phyloP scores from a whole-genome alignment of 2,113 vertebrate genomes.

The Hylia prasina region DNA sequence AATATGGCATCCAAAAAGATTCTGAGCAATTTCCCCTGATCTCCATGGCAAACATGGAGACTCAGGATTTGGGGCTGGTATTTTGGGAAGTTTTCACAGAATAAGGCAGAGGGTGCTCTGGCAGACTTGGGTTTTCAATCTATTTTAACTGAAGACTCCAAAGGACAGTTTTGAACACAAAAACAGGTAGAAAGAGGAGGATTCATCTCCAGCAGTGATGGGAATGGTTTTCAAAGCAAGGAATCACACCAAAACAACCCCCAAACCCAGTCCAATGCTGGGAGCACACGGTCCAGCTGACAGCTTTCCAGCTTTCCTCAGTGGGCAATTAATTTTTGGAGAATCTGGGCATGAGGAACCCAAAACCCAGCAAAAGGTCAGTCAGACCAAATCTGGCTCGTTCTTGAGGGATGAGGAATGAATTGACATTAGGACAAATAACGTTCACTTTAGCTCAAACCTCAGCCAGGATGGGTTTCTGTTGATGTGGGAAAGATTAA shows the following conservation, averaged over 20 bases:
- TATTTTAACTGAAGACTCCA: not conserved
- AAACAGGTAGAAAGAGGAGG: not conserved
- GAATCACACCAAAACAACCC: not conserved
- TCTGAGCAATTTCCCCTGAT: not conserved
- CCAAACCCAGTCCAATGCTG: not conserved
- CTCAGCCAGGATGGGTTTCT: not conserved
- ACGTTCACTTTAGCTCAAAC: not conserved
- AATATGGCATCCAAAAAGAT: not conserved
- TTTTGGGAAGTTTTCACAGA: not conserved
- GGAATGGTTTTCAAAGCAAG: not conserved
- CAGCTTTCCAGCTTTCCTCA: not conserved
- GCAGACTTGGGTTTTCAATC: not conserved
- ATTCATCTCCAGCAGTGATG: not conserved
- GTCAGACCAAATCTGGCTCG: not conserved
- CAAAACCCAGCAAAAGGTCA: not conserved
- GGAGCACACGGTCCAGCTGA: not conserved
- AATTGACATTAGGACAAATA: not conserved
- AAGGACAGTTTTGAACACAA: fast-evolving
- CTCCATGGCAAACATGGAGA: fast-evolving
- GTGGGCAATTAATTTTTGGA: not conserved
- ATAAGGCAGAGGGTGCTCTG: not conserved
- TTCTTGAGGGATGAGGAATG: not conserved
- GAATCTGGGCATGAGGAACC: not conserved
- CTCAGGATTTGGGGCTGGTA: not conserved
- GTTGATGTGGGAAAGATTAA: not conserved